phyloP scores from a whole-genome alignment of 2,888 invertebrate genomes.

The Amphipoea oculea region DNA sequence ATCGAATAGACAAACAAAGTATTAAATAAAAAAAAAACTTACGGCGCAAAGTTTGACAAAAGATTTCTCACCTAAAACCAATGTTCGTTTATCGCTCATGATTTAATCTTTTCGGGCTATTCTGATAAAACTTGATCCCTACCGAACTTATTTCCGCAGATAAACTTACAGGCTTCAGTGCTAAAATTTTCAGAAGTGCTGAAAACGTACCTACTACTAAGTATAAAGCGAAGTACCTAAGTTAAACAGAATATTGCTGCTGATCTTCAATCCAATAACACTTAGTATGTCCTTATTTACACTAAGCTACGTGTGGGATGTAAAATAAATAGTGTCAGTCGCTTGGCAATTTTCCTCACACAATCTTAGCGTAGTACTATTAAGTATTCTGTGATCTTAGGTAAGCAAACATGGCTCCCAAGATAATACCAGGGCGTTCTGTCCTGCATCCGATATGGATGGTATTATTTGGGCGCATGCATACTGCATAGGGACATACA shows the following conservation, averaged over 20 bases:
- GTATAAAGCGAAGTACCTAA: not conserved
- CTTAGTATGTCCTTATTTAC: constrained; percentile 38
- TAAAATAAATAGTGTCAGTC: constrained; percentile 33
- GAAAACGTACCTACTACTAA: not conserved
- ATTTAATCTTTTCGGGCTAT: not conserved
- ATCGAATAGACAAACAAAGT: not conserved
- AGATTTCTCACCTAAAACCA: not conserved
- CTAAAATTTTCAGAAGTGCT: not conserved
- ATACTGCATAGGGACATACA: constrained; percentile 22
- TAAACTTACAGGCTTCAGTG: not conserved
- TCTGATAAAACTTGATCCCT: not conserved
- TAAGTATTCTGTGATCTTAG: not conserved
- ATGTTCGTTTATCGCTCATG: not conserved
- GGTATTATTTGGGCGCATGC: constrained; percentile 24
- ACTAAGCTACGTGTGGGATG: constrained; percentile 20
- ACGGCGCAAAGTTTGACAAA: not conserved
- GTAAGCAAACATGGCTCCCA: constrained; percentile 26
- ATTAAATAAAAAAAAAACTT: not conserved
- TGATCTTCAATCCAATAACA: constrained; percentile 39
- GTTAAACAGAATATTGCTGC: constrained; percentile 18
- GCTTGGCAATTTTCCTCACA: constrained; percentile 9
- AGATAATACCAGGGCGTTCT: constrained; percentile 9
- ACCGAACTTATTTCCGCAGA: not conserved
- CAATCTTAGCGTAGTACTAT: not conserved
- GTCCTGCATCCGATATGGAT: constrained; percentile 14